Conservation (phyloP, 2,888 invertebrate species). For the Melanostoma mellinum region DNA sequence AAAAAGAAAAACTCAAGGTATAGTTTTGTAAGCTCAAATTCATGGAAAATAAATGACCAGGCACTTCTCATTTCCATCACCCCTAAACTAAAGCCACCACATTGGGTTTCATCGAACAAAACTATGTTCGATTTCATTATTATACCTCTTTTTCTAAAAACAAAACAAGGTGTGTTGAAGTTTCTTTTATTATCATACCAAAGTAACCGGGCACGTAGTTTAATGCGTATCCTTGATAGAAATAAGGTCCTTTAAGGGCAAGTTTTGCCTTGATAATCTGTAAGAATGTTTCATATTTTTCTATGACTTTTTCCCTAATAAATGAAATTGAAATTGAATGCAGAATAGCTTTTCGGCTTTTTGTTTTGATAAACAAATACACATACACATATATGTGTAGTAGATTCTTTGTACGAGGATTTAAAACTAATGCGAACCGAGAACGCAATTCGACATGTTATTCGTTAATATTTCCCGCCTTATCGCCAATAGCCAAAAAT, state of each 20-base stretch:
- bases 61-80: constrained; percentile 31
- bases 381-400: no score
- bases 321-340: constrained; percentile 61
- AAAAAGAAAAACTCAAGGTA: constrained; percentile 19
- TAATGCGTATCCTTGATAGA: constrained; percentile 45
- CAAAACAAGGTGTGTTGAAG: constrained; percentile 57
- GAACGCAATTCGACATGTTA: constrained; percentile 68
- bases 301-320: constrained; percentile 29
- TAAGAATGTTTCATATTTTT: constrained; percentile 11
- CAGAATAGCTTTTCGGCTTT: constrained; percentile 42
- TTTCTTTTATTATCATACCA: constrained; percentile 35
- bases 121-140: constrained; percentile 62
- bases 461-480: constrained; percentile 55
- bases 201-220: constrained; percentile 47
- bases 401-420: constrained; percentile 22
- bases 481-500: constrained; percentile 65
- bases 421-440: constrained; percentile 53
- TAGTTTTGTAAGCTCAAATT: no score
- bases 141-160: not conserved
- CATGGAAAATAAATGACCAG: constrained; percentile 31
- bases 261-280: constrained; percentile 42
- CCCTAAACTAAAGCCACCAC: not conserved
- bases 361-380: constrained; percentile 11
- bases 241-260: constrained; percentile 59
- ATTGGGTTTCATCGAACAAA: constrained; percentile 35